Base-by-base conservation (phyloP, 2,888 invertebrate genomes). In the Liodrosophila aerea region DNA sequence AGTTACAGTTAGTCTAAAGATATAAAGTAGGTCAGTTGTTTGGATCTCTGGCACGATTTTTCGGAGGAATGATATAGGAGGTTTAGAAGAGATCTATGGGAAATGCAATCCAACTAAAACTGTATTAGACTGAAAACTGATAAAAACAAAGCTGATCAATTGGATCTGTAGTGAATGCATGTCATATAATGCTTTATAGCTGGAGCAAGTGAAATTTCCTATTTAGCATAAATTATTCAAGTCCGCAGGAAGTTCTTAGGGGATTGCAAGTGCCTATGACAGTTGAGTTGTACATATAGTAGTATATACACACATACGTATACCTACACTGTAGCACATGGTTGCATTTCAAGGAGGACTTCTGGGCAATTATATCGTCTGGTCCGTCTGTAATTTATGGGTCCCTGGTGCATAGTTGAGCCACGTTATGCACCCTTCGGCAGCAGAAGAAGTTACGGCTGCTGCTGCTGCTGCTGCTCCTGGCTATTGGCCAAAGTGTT, bases 321-420 rank as follows among this genome's bases (percentile, higher is more conserved):
- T 7, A 22, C 4, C 4, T 3, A 22, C 22, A 22, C 22, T 3
- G 22, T n/a, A n/a, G n/a, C n/a, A n/a, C n/a, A n/a, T 16, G 2
- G 22, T 39, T 13, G 27, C 13, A 34, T 41, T 33, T 36, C 15
- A 59, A 36, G 58, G 40, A 50, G 18, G 36, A 11, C 29, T 30
- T n/a, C 57, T 11, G 41, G 69, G 71, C 71, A 69, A 71, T 69
- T 69, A 69, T 53, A 50, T 65, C 22, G 33, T 30, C 27, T 15
- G 50, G 30, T 34, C n/a, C 22, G 9, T 18, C 44, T 29, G 50
- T 60, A 54, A 71, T 73, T 71, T 73, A 71, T 57, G 73, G 37
- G 40, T 73, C 71, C 73, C 71, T 36, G 68, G 59, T 73, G 71
- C 68, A 73, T 71, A 73, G 73, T 71, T 71, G 37, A 13, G 52